Conservation (phyloP, 2,113 vertebrate genomes). For the Neomonachus schauinslandi region DNA sequence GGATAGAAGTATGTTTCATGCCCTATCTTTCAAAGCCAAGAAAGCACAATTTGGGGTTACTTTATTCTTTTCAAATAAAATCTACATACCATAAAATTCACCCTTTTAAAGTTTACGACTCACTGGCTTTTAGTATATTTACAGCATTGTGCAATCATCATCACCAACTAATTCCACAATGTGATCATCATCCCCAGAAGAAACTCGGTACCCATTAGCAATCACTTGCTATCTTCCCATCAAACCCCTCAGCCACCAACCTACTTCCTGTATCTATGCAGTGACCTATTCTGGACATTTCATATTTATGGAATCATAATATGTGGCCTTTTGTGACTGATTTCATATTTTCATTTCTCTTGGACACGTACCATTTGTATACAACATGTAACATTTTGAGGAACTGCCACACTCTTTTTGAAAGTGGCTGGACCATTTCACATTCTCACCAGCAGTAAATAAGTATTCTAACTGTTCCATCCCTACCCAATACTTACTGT, state of each 20-base stretch:
- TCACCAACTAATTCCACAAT: not conserved
- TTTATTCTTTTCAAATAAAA: not conserved
- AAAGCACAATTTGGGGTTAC: not conserved
- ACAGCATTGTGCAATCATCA: not conserved
- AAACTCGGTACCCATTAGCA: not conserved
- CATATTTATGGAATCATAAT: not conserved
- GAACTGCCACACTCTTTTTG: not conserved
- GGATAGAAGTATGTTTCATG: not conserved
- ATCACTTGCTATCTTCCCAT: not conserved
- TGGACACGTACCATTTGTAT: not conserved
- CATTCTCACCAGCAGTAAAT: not conserved
- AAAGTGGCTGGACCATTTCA: not conserved
- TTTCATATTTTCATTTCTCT: not conserved
- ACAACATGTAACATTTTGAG: not conserved
- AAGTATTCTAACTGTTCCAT: not conserved
- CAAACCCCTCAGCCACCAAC: not conserved
- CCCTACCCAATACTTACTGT: not conserved
- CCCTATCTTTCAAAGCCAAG: not conserved
- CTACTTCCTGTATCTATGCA: not conserved
- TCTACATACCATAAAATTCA: conserved; percentile 10
- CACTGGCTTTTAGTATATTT: not conserved
- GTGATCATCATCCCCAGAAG: not conserved
- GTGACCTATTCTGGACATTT: not conserved
- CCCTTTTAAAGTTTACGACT: not conserved
- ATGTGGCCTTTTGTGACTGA: not conserved